Conservation (phyloP, 2,888 invertebrate genomes). For the Autographa pulchrina region DNA sequence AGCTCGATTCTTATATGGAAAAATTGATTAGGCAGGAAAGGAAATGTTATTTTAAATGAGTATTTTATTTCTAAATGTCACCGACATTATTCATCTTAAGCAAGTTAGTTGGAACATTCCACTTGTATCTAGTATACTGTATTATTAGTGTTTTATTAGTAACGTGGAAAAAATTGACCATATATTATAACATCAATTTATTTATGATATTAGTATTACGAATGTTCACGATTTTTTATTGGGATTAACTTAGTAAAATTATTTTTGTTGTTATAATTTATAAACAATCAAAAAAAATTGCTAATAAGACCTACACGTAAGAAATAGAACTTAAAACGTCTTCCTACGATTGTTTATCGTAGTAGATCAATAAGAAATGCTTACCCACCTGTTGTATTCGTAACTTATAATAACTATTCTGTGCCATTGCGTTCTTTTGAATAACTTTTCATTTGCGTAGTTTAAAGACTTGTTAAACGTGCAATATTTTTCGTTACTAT, state of each 20-base stretch:
- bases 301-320: constrained; percentile 32
- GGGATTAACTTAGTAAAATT: not conserved
- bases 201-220: not conserved
- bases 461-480: constrained; percentile 42
- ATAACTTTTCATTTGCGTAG: constrained; percentile 28
- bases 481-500: constrained; percentile 55
- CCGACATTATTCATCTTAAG: constrained; percentile 12
- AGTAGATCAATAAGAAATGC: constrained; percentile 60
- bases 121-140: constrained; percentile 19
- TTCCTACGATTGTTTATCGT: constrained; percentile 70
- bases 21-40: not conserved
- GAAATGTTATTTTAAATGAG: constrained; percentile 21
- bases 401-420: constrained; percentile 61
- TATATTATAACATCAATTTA: not conserved
- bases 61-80: constrained; percentile 19
- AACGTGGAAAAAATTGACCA: constrained; percentile 17
- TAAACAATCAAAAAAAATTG: constrained; percentile 11
- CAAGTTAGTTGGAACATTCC: constrained; percentile 40
- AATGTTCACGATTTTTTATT: not conserved
- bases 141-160: constrained; percentile 19
- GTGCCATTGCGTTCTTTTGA: constrained; percentile 73
- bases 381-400: constrained; percentile 76
- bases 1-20: not conserved
- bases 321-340: constrained; percentile 65
- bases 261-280: not conserved